Evolutionary conservation across 2,797 vertebrate genomes (phyloP).

Genomic region (Sebastes vulpes): DNA sequence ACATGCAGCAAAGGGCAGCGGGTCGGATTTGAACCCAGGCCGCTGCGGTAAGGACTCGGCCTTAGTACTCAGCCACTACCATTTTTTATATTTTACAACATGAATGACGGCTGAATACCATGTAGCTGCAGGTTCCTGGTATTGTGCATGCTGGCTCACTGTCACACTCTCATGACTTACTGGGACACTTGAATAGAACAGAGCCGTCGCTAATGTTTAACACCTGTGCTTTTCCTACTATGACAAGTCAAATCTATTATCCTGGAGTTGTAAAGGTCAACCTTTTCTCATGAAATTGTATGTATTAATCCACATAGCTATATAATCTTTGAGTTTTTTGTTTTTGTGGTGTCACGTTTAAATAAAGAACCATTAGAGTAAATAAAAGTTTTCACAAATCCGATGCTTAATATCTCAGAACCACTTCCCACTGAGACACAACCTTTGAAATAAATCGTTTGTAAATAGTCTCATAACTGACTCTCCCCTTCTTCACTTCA

Average conservation of each 20-base stretch:
- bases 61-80: too few relatives aligned
- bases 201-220: not conserved
- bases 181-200: not conserved
- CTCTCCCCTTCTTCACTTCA: not conserved
- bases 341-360: not conserved
- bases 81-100: too few relatives aligned
- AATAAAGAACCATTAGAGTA: not conserved
- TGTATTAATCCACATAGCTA: not conserved
- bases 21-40: too few relatives aligned
- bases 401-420: slow-evolving; percentile 1
- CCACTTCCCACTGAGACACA: not conserved
- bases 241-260: not conserved
- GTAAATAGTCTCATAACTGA: not conserved
- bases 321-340: not conserved
- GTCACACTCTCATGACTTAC: too few relatives aligned
- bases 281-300: not conserved
- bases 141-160: too few relatives aligned
- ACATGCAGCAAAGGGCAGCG: too few relatives aligned
- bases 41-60: too few relatives aligned
- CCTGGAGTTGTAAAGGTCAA: not conserved
- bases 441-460: slow-evolving; percentile 8
- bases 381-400: slow-evolving; percentile 1
- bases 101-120: too few relatives aligned
- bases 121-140: too few relatives aligned
- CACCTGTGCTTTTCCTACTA: not conserved